Evolutionary conservation across 2,888 invertebrate species (phyloP), one percentile per base, ranked within the genome.

Genomic region (Augochlorella aurata): DNA sequence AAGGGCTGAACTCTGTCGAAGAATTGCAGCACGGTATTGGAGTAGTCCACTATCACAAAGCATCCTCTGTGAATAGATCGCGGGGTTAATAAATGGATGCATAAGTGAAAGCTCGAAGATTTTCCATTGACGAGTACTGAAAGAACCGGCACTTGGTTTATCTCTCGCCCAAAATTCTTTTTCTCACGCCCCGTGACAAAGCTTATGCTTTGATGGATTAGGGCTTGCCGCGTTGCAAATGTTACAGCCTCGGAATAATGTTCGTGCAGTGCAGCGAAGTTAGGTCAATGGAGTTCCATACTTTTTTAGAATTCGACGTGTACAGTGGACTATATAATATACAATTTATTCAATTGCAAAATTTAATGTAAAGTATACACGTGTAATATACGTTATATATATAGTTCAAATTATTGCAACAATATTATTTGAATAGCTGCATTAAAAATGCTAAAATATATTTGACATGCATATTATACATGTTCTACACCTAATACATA

Each of bases 121-220:
- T 24, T 8, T 58, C 24, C 58, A 58, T 58, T 58, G 58, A 58
- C 58, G 24, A 58, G 24, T 7, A 58, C 24, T 24, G 58, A 58
- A 58, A 58, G 58, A 58, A 58, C 14, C 58, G 58, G 21, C 58
- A 58, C 58, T 58, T 58, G 58, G 24, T 58, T 58, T 58, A 58
- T 58, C 58, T 24, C 24, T 16, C 7, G 0, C 8, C 58, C 24
- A 24, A 58, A 58, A 24, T 24, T 58, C 14, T 58, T 24, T 58
- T 24, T 16, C 24, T 24, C 58, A 24, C 58, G 2, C 24, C 14
- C 14, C 58, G 16, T 24, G 58, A 58, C 16, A 24, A 58, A 24
- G 58, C 24, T 24, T 58, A 14, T 8, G 8, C 16, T 0, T 16
- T 58, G 58, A 58, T 58, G 58, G 58, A 58, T 58, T 24, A 24